Evolutionary conservation across 2,113 vertebrate species (phyloP), one percentile per base, ranked within the genome.

Genomic region (Rhinopomastus cyanomelas): DNA sequence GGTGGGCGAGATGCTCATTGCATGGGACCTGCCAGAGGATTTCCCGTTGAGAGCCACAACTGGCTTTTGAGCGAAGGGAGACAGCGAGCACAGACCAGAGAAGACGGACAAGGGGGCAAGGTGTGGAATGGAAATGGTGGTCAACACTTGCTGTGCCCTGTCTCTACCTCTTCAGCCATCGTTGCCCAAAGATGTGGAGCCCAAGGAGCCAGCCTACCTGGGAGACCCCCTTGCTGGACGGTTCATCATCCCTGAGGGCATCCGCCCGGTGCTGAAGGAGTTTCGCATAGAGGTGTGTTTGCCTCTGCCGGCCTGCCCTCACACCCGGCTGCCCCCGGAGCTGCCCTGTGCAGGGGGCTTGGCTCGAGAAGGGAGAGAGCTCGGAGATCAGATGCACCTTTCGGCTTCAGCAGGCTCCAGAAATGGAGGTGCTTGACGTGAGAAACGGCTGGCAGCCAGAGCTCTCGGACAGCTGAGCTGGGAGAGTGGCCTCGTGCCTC

Each of bases 271-370:
- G 53, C 98, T 99, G 89, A 98, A 97, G 92, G 98, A 98, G 52
- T 99, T 99, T 91, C 97, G 97, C 89, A 98, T 99, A 18, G 99
- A 99, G 98, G 98, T 98, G 93, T 0, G 3, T 46, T 36, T 21
- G 29, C 21, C 81, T 16, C 59, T 42, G 4, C 11, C 12, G 34
- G 26, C 23, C 62, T 23, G 51, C 19, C 32, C 64, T 17, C 8
- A 9, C 9, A 6, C 12, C 1, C 1, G 34, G 25, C 21, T 81
- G 26, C 27, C 11, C n/a, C 5, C 16, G 16, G 26, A 11, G 36
- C 51, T 52, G 11, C 9, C 15, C 51, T 32, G 48, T 29, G 55
- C 6, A 27, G 49, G 39, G 51, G 42, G 19, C 59, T 51, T 36
- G n/a, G 16, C 22, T 20, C 66, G 56, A 23, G 30, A 21, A 57